phyloP scores from a whole-genome alignment of 1,140 invertebrate genomes.

The Andricus grossulariae region DNA sequence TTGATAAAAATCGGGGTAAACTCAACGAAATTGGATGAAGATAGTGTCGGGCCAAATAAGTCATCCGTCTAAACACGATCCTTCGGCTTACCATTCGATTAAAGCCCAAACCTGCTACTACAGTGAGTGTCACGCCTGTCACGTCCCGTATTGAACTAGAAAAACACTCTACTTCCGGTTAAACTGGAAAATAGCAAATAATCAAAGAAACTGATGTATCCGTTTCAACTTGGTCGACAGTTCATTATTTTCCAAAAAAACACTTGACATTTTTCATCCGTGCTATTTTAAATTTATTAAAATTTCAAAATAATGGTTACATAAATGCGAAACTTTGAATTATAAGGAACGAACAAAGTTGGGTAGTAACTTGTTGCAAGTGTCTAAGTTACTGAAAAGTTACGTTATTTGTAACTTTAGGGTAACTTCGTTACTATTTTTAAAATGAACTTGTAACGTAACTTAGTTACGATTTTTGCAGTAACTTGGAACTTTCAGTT shows the following conservation, averaged over 20 bases:
- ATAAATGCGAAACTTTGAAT: too few relatives aligned
- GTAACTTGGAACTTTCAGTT: too few relatives aligned
- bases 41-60: constrained; percentile 12
- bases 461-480: too few relatives aligned
- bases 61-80: constrained; percentile 9
- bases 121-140: neutral
- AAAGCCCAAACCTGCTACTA: constrained; percentile 17
- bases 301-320: too few relatives aligned
- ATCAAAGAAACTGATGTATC: constrained; percentile 9
- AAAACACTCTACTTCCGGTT: constrained; percentile 10
- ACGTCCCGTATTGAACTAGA: constrained; percentile 22
- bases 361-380: too few relatives aligned
- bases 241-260: neutral
- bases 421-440: too few relatives aligned
- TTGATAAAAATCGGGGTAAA: neutral
- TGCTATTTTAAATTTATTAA: too few relatives aligned
- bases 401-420: too few relatives aligned
- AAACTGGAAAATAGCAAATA: constrained; percentile 17
- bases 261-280: too few relatives aligned
- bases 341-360: too few relatives aligned
- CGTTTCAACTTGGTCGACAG: neutral
- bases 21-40: constrained; percentile 7
- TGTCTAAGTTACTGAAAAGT: too few relatives aligned
- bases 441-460: too few relatives aligned
- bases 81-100: constrained; percentile 26